Evolutionary conservation across 2,797 vertebrate genomes (phyloP).

Genomic region (Sebastes cheni): DNA sequence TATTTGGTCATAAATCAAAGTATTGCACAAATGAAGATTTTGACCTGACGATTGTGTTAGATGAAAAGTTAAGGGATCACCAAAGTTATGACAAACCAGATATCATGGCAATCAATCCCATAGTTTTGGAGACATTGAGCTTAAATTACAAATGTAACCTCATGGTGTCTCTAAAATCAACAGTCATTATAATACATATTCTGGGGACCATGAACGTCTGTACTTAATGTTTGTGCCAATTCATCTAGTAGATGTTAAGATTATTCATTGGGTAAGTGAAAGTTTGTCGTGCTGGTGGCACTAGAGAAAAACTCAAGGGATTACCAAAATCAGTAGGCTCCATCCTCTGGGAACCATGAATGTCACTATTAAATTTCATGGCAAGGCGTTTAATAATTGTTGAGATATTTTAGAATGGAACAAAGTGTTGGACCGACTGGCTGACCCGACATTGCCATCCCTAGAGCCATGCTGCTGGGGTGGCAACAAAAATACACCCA

Average conservation of each 20-base stretch:
- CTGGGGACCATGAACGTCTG: not conserved
- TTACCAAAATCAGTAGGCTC: not conserved
- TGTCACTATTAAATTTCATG: not conserved
- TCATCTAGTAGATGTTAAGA: not conserved
- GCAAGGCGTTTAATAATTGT: not conserved
- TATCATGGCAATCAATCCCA: no score
- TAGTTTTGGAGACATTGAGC: no score
- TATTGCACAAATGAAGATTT: no score
- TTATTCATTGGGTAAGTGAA: not conserved
- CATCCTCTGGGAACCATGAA: not conserved
- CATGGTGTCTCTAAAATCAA: not conserved
- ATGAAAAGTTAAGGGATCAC: no score
- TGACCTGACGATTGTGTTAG: no score
- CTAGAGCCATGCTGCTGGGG: no score
- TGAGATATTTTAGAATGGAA: not conserved
- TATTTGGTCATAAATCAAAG: no score
- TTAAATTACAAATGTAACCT: not conserved
- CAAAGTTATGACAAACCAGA: no score
- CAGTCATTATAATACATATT: not conserved
- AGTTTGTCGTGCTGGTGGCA: not conserved
- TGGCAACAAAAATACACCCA: no score
- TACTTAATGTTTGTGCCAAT: not conserved
- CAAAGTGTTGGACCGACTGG: not conserved
- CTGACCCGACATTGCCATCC: not conserved
- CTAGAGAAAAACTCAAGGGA: not conserved